Percentiles rank a stretch among this genome's conserved stretches.
These are phyloP conservation scores for Sylvilagus bachmani DNA, from an alignment of 2,113 vertebrate species.

Conservation along the genomic window DNA sequence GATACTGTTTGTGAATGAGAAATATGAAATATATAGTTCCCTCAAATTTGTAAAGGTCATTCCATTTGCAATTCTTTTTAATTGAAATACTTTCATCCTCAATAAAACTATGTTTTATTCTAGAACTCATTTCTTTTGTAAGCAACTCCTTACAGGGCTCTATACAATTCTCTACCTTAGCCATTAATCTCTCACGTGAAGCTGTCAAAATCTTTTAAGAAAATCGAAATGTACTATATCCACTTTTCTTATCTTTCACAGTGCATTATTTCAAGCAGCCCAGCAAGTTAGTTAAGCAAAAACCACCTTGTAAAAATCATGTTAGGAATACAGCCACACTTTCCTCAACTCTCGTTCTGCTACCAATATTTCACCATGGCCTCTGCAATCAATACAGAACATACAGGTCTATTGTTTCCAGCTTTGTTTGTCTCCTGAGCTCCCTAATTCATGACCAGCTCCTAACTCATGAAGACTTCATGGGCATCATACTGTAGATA, in stretches of 20 bases:
- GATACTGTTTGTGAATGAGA: not conserved
- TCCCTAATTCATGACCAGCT: not conserved
- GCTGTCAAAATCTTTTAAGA: constrained; percentile 81
- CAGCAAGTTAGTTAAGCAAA: constrained; percentile 76
- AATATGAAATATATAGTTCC: not conserved
- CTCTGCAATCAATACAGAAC: constrained; percentile 48
- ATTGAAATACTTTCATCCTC: constrained; percentile 36
- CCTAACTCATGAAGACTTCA: constrained; percentile 43
- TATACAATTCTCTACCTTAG: constrained; percentile 58
- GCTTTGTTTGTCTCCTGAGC: not conserved
- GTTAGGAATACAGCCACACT: constrained; percentile 45
- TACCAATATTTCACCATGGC: constrained; percentile 49
- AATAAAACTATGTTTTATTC: constrained; percentile 46
- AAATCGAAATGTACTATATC: constrained; percentile 73
- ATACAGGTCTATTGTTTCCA: constrained; percentile 45
- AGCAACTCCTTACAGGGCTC: constrained; percentile 11
- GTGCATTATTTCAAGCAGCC: constrained; percentile 72
- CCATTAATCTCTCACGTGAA: constrained; percentile 80
- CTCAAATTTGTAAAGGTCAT: not conserved
- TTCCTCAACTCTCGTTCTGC: constrained; percentile 38
- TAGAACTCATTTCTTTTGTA: constrained; percentile 47
- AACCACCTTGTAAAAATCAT: constrained; percentile 64
- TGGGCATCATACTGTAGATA: not conserved
- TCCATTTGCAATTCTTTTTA: constrained; percentile 46
- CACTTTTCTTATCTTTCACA: constrained; percentile 78